Conservation (phyloP, 2,113 vertebrate species). For the Oophaga pumilio region DNA sequence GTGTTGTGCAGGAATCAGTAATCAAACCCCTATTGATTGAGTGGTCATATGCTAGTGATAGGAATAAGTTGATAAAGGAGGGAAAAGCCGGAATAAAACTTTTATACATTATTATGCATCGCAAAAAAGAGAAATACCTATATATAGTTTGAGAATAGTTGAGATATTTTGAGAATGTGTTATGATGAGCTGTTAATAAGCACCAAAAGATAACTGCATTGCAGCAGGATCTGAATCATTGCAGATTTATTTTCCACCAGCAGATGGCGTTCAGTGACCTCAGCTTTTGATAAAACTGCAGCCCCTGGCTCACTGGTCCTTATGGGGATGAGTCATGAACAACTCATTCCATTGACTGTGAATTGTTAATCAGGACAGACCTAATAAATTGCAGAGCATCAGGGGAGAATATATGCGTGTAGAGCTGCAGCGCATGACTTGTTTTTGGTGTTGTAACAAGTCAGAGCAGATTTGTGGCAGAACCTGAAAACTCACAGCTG, state of each 20-base stretch:
- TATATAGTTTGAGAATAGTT: neutral
- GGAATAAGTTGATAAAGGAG: no score
- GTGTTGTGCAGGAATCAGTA: no score
- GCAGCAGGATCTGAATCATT: neutral
- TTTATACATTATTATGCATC: neutral
- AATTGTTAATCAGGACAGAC: neutral
- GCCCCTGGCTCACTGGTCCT: neutral
- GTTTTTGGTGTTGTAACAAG: no score
- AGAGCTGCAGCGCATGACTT: no score
- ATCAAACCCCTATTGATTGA: no score
- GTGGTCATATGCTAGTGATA: no score
- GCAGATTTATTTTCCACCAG: neutral
- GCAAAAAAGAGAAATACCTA: neutral
- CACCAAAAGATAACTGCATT: conserved; percentile 13
- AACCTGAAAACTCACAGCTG: no score
- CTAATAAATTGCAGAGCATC: no score
- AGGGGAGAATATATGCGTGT: no score
- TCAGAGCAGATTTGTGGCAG: no score
- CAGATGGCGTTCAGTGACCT: conserved; percentile 22
- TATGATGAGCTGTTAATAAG: neutral
- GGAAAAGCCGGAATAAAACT: neutral
- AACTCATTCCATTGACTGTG: neutral
- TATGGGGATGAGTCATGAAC: neutral
- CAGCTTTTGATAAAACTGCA: neutral
- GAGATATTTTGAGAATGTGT: neutral